These are phyloP conservation scores for Engystomops pustulosus DNA, from an alignment of 2,113 vertebrate genomes.

Conservation along the genomic window DNA sequence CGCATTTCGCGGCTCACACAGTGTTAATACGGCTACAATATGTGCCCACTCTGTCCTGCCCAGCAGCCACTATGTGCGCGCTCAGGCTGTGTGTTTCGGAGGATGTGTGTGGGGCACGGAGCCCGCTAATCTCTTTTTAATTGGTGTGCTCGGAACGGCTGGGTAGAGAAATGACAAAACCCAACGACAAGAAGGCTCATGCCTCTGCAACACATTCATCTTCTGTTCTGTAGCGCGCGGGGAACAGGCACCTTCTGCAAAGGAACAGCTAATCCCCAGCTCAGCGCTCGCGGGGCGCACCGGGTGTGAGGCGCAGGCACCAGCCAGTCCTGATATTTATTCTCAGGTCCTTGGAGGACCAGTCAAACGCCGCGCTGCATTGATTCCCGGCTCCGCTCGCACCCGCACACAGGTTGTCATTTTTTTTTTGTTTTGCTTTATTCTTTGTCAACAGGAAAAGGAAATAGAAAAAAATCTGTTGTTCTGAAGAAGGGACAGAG, in stretches of 20 bases:
- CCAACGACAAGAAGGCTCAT: conserved; percentile 38
- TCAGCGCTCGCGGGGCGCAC: not conserved
- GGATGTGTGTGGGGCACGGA: conserved; percentile 45
- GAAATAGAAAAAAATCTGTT: not conserved
- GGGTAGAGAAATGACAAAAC: conserved; percentile 51
- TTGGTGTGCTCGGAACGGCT: conserved; percentile 52
- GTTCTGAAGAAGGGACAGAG: not conserved
- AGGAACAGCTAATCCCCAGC: conserved; percentile 56
- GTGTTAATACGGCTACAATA: conserved; percentile 5
- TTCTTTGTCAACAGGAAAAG: conserved; percentile 1
- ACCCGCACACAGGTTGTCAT: not conserved
- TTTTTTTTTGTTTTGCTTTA: not conserved
- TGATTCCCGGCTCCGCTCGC: conserved; percentile 19
- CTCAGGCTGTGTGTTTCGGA: conserved; percentile 15
- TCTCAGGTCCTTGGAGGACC: conserved; percentile 24
- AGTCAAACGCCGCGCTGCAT: conserved; percentile 33
- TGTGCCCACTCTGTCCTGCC: conserved; percentile 41
- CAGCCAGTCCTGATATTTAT: conserved; percentile 15
- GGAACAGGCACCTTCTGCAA: conserved; percentile 48
- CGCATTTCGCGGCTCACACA: not conserved
- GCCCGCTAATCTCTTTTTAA: conserved; percentile 59
- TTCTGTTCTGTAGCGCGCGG: conserved; percentile 34
- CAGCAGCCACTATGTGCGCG: conserved; percentile 14
- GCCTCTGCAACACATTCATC: conserved; percentile 51
- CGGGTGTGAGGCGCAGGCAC: conserved; percentile 20